Evolutionary conservation across 2,888 invertebrate genomes (phyloP), one percentile per base, ranked within the genome.

Genomic region (Gastracanthus pulcherrimus): DNA sequence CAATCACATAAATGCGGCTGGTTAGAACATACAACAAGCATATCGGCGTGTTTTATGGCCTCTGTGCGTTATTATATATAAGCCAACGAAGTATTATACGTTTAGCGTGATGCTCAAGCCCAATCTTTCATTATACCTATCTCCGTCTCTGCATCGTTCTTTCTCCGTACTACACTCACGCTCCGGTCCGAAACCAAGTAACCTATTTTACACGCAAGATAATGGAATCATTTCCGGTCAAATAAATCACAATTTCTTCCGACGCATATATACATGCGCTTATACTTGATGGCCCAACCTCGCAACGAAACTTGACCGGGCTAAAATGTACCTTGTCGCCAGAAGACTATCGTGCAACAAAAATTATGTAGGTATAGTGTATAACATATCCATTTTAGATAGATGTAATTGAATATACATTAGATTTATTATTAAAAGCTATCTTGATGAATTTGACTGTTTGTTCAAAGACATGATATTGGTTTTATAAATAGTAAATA

Each of bases 181-280:
- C n/a, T 3, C 26, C 19, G 51, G 51, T 36, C 38, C 66, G 64
- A 16, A 55, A 38, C 45, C 48, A 76, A 76, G 51, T 76, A 76
- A 76, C 34, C 64, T 66, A 64, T 45, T 67, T 55, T 13, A 26
- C 19, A 26, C 29, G 55, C 41, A 38, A 55, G 76, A 76, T 76
- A 58, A 66, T 67, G 76, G 55, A 76, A 76, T 67, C 67, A 55
- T 76, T 67, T 76, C 76, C 76, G 67, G 36, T 0, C 36, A 31
- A 38, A 66, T 76, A 76, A 66, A 76, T 66, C 11, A 31, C 19
- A 4, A 19, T 74, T 36, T 23, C 64, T 34, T 31, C 41, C 41
- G 26, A 38, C 62, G 60, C 2, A 13, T 55, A 34, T 6, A 36
- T 9, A 34, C 48, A 26, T 9, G 9, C 13, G 29, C 34, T n/a